These are phyloP conservation scores for Sinella curviseta DNA, from an alignment of 1,140 invertebrate genomes.

Conservation along the genomic window DNA sequence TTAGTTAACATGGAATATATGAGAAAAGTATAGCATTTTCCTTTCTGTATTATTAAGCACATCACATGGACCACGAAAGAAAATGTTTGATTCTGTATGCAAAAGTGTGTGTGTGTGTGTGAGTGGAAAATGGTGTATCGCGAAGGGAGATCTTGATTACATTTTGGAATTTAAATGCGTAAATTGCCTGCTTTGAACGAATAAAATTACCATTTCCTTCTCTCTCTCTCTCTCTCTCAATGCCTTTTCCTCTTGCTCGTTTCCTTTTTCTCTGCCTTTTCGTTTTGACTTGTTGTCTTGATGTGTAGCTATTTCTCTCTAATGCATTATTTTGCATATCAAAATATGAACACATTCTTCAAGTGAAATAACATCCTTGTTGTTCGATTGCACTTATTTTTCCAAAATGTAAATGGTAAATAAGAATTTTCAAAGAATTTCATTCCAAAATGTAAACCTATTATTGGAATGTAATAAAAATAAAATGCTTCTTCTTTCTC, in stretches of 20 bases:
- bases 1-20: too few species aligned
- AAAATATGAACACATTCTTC: too few species aligned
- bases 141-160: constrained; percentile 21
- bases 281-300: not conserved
- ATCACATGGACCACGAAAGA: constrained; percentile 8
- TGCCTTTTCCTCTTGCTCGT: not conserved
- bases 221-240: not conserved
- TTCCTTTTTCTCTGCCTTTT: not conserved
- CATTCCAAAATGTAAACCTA: too few species aligned
- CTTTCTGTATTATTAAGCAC: not conserved
- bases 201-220: constrained; percentile 21
- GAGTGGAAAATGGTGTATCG: not conserved
- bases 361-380: too few species aligned
- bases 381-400: too few species aligned
- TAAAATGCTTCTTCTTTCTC: too few species aligned
- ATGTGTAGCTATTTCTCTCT: too few species aligned
- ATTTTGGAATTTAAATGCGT: constrained; percentile 27
- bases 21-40: too few species aligned
- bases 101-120: constrained; percentile 2
- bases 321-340: too few species aligned
- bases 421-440: too few species aligned
- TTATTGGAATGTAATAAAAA: too few species aligned
- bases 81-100: constrained; percentile 25
- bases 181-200: constrained; percentile 21
- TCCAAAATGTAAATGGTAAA: too few species aligned